Conservation (phyloP, 2,888 invertebrate species). For the Linhomoeus sp. region DNA sequence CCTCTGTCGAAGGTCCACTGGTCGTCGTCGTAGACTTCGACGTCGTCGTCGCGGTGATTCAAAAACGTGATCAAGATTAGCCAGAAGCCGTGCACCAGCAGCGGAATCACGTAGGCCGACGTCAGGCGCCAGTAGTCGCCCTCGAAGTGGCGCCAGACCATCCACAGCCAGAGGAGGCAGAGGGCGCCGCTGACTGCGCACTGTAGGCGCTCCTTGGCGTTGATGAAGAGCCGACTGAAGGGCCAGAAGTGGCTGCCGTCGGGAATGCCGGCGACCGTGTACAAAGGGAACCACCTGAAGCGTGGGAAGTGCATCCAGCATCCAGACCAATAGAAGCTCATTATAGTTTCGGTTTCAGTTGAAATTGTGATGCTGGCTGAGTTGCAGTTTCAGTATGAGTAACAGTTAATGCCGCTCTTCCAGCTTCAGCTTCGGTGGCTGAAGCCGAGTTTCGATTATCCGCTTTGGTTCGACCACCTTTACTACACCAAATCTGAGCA, state of each 20-base stretch:
- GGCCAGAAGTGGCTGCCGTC: conserved; percentile 26
- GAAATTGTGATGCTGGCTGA: no score
- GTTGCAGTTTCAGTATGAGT: no score
- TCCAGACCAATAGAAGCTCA: no score
- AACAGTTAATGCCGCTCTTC: no score
- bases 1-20: conserved; percentile 16
- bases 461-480: no score
- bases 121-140: conserved; percentile 13
- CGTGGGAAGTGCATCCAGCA: no score
- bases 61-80: conserved; percentile 19
- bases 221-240: conserved; percentile 17
- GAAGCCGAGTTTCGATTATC: no score
- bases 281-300: no score
- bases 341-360: no score
- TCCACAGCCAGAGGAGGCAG: conserved; percentile 6
- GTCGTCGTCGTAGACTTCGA: conserved; percentile 16
- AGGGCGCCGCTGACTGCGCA: conserved; percentile 15
- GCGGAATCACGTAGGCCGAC: conserved; percentile 19
- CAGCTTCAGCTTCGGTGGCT: no score
- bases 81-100: conserved; percentile 17
- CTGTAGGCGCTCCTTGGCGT: conserved; percentile 16
- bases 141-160: conserved; percentile 10
- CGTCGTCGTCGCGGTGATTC: conserved; percentile 16
- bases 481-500: no score
- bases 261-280: conserved; percentile 6